A percentile compares a stretch with the other conserved stretches of the same genome.
Conservation (phyloP, 2,113 vertebrate species). For the Hirundichthys speculiger region DNA sequence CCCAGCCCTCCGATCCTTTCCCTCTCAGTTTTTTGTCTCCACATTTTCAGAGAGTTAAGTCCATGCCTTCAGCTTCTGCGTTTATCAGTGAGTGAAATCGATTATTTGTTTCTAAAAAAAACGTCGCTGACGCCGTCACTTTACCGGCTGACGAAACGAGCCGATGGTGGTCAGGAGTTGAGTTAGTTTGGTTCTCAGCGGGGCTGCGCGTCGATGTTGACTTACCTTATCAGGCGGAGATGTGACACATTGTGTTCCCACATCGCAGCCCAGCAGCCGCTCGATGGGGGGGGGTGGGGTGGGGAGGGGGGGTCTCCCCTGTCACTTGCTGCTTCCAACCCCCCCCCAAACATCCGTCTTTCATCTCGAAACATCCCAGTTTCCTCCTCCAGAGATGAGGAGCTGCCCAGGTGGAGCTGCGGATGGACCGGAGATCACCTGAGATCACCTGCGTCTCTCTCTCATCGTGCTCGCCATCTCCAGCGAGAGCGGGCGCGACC, state of each 20-base stretch:
- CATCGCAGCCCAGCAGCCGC: no score
- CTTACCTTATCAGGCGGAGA: conserved; percentile 63
- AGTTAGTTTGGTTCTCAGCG: conserved; percentile 41
- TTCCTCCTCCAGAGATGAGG: no score
- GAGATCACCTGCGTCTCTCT: no score
- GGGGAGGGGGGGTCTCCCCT: conserved; percentile 12
- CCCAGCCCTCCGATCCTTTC: conserved; percentile 36
- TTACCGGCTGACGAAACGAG: conserved; percentile 5
- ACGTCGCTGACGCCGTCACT: conserved; percentile 23
- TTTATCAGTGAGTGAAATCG: conserved; percentile 17
- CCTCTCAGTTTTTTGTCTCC: conserved; percentile 30
- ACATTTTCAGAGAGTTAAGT: conserved; percentile 38
- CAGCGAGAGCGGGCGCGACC: conserved; percentile 39
- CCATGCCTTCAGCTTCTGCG: conserved; percentile 36
- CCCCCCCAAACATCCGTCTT: no score
- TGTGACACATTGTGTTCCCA: conserved; percentile 46
- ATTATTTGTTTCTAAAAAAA: conserved; percentile 34
- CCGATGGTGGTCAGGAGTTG: conserved; percentile 34
- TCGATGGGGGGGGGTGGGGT: conserved; percentile 1
- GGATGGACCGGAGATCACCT: conserved; percentile 64
- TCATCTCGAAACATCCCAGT: no score
- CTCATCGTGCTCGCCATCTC: conserved; percentile 61
- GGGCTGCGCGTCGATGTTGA: conserved; percentile 44
- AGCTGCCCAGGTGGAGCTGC: no score
- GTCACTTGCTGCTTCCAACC: conserved; percentile 20